Base-by-base conservation (phyloP, 2,888 invertebrate species). In the Spilarctia lutea region DNA sequence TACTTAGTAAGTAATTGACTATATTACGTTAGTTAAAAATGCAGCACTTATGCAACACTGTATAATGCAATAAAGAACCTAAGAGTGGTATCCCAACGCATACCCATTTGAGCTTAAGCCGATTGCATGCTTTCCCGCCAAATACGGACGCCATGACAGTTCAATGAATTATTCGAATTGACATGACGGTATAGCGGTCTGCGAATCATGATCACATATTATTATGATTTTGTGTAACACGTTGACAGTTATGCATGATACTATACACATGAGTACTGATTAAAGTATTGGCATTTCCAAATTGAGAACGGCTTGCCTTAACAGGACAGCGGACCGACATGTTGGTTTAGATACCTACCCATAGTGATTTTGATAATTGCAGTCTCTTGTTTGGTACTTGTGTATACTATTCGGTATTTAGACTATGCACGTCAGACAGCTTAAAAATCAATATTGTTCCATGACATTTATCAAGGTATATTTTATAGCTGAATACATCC, bases 61-160 rank as follows among this genome's bases (percentile, higher is more conserved):
- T 80, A 88, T 90, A 90, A 91, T 91, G 94, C 92, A 92, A 91
- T 94, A 94, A 93, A 94, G 93, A 93, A 91, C 91, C 91, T 92
- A 92, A 89, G 91, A 80, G 82, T 80, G 45, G 85, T 91, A 92
- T 92, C 92, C 91, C 90, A 87, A 82, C 88, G 81, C 87, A 90
- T 90, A 92, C 93, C 95, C 91, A 91, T 93, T 94, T 93, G 89
- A 91, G 94, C 85, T 88, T 91, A 94, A 94, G 93, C 93, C 92
- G 93, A 94, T 95, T 93, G 94, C 76, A 67, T 76, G 76, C 95
- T 96, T 95, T 96, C 95, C 93, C 94, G 92, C 95, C 96, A 95
- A 94, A 94, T 94, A 94, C 89, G 94, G 95, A 83, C 81, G 89
- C 91, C 91, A 90, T 94, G 94, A 95, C 95, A 94, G 94, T 92